phyloP scores from a whole-genome alignment of 2,113 vertebrate species.

The Hippocampus barbouri region DNA sequence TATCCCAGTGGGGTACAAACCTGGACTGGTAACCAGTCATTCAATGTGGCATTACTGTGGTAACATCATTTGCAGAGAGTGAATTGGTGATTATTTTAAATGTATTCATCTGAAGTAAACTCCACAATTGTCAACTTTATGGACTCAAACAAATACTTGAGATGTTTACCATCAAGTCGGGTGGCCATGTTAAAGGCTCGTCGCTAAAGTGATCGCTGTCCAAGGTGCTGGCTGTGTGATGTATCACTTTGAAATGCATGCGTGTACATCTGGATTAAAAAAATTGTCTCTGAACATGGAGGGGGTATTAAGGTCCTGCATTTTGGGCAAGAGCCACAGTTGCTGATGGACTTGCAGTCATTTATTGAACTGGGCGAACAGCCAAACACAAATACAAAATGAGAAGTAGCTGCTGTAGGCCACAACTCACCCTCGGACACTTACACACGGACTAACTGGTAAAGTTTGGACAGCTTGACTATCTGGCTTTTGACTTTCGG shows the following conservation, averaged over 20 bases:
- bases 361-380: no score
- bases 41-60: not conserved
- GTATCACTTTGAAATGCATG: not conserved
- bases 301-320: no score
- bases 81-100: not conserved
- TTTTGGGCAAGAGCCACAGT: no score
- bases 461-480: no score
- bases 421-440: no score
- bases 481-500: no score
- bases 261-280: not conserved
- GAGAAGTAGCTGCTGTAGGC: no score
- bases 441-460: no score
- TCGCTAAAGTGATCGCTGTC: slow-evolving; percentile 28
- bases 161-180: not conserved
- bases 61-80: not conserved
- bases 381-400: no score
- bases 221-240: slow-evolving; percentile 33
- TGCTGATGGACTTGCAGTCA: no score
- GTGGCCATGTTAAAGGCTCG: not conserved
- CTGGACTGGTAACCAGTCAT: no score
- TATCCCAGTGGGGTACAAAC: no score
- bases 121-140: not conserved
- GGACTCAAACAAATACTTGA: not conserved
- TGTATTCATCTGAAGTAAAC: not conserved
- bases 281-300: not conserved